Evolutionary conservation across 1,140 invertebrate species (phyloP).

Genomic region (Drosophila triauraria): DNA sequence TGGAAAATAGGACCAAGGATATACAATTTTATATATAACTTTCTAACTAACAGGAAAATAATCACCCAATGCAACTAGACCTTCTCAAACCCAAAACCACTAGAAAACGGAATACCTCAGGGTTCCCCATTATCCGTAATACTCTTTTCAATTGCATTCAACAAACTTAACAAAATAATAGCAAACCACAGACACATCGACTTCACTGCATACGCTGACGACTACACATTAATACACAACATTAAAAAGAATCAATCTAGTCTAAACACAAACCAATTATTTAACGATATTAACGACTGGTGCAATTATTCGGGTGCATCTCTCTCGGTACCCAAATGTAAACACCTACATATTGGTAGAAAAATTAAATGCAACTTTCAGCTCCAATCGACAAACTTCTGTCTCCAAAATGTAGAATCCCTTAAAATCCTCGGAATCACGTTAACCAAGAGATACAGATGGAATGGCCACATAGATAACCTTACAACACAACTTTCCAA

Average conservation of each 20-base stretch:
- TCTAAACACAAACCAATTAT: background rate
- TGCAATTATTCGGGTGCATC: background rate
- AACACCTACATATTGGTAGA: slow-evolving; percentile 1
- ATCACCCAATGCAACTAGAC: no score
- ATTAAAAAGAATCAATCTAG: background rate
- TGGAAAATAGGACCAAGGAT: no score
- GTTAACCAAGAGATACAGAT: no score
- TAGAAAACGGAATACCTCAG: background rate
- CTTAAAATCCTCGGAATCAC: no score
- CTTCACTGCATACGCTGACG: background rate
- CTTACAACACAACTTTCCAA: no score
- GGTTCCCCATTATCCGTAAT: background rate
- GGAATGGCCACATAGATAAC: no score
- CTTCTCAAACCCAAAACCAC: background rate
- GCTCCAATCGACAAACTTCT: no score
- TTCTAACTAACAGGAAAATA: no score
- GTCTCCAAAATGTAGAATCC: no score
- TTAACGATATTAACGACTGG: background rate
- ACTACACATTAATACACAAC: background rate
- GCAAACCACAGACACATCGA: background rate
- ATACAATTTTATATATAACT: no score
- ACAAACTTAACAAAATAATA: slow-evolving; percentile 1
- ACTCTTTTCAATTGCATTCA: background rate
- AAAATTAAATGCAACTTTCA: background rate
- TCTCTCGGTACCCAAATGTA: background rate